Conservation (phyloP, 2,797 vertebrate genomes). For the Pyrrhura leucotis region DNA sequence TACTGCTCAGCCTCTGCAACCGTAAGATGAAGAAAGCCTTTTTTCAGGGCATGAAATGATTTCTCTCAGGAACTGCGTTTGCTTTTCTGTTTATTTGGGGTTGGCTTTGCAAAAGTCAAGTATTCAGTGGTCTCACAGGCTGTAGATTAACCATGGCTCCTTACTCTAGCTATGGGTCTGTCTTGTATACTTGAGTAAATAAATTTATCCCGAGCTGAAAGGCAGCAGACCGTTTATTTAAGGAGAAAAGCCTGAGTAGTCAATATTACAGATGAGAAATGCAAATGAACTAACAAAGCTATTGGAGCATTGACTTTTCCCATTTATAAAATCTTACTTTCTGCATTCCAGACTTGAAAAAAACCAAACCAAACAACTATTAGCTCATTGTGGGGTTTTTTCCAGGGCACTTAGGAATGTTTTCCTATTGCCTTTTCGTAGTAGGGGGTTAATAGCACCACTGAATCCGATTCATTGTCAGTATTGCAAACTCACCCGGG, state of each 20-base stretch:
- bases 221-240: not conserved
- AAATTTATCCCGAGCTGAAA: not conserved
- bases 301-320: not conserved
- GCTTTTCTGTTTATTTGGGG: not conserved
- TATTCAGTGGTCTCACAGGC: not conserved
- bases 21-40: not conserved
- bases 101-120: not conserved
- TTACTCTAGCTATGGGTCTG: not conserved
- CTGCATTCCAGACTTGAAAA: not conserved
- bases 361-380: not conserved
- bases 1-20: not conserved
- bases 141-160: not conserved
- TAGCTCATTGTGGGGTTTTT: not conserved
- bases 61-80: not conserved
- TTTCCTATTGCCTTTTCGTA: not conserved
- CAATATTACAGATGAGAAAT: not conserved
- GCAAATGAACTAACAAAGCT: not conserved
- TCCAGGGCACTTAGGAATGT: not conserved
- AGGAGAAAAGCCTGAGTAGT: not conserved
- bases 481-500: rapidly evolving
- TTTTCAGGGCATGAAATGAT: not conserved
- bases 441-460: not conserved
- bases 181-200: not conserved
- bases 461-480: not conserved
- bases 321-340: not conserved